These are phyloP conservation scores for Pogonophryne albipinna DNA, from an alignment of 2,797 vertebrate species.

Conservation along the genomic window DNA sequence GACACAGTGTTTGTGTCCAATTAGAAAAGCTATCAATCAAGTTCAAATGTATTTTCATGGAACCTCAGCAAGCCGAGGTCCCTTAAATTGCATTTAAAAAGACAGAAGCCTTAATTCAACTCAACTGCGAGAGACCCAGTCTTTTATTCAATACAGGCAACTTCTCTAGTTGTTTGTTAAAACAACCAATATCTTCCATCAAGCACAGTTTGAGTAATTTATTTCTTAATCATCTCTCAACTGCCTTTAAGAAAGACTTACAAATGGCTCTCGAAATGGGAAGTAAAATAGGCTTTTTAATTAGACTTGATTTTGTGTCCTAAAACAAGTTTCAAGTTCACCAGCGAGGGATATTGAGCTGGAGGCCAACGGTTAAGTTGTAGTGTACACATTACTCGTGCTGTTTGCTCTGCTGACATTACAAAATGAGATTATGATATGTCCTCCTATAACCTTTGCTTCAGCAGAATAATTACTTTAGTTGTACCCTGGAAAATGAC, in stretches of 20 bases:
- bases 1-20: not conserved
- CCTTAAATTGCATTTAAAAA: not conserved
- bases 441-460: conserved; percentile 11
- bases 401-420: conserved; percentile 33
- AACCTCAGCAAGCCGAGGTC: not conserved
- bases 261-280: too few species aligned
- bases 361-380: conserved; percentile 17
- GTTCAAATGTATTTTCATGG: not conserved
- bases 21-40: conserved; percentile 9
- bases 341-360: conserved; percentile 2
- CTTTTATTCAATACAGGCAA: not conserved
- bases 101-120: not conserved
- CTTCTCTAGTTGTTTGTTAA: not conserved
- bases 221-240: too few species aligned
- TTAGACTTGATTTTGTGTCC: not conserved
- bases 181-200: not conserved
- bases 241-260: too few species aligned
- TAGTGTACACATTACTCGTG: conserved; percentile 36
- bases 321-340: conserved; percentile 42
- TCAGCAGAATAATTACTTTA: not conserved
- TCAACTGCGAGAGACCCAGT: not conserved
- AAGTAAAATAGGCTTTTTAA: not conserved
- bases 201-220: not conserved
- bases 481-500: conserved; percentile 1
- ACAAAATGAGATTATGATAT: conserved; percentile 11